phyloP scores from a whole-genome alignment of 2,888 invertebrate genomes.

The Crossocerus cetratus region DNA sequence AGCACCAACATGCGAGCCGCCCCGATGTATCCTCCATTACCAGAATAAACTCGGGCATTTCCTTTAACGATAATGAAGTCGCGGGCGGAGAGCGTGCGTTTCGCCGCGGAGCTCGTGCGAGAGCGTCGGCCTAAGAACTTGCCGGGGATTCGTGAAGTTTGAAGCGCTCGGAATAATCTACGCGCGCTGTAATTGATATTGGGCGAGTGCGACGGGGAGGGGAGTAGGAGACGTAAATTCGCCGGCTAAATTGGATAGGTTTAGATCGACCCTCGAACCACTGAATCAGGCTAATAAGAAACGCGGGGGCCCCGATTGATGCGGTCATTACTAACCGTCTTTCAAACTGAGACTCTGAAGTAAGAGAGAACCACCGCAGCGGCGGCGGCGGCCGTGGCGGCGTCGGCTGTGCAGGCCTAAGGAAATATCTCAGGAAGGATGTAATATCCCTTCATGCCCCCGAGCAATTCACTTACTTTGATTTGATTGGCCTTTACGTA shows the following conservation, averaged over 20 bases:
- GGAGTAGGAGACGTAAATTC: constrained; percentile 8
- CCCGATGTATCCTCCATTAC: constrained; percentile 25
- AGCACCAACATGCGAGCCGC: constrained; percentile 68
- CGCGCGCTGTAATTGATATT: constrained; percentile 32
- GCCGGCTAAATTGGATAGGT: constrained; percentile 33
- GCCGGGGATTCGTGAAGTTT: not conserved
- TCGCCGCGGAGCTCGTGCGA: no score
- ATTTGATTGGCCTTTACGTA: constrained; percentile 74
- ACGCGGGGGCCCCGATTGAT: constrained; percentile 32
- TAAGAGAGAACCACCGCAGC: not conserved
- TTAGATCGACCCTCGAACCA: constrained; percentile 36
- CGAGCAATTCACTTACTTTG: constrained; percentile 76
- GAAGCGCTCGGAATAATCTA: not conserved
- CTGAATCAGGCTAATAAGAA: constrained; percentile 38
- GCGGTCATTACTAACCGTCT: constrained; percentile 40
- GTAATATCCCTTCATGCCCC: constrained; percentile 56
- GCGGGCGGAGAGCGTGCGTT: not conserved
- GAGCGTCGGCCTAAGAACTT: no score
- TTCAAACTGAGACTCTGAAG: constrained; percentile 33
- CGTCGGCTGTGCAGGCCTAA: constrained; percentile 44
- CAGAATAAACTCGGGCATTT: constrained; percentile 18
- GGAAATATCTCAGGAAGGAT: constrained; percentile 45
- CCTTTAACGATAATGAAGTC: not conserved
- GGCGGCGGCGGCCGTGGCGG: constrained; percentile 29
- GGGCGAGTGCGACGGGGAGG: not conserved